A percentile compares a stretch with the other conserved stretches of the same genome.
Conservation (phyloP, 2,113 vertebrate species). For the Papio anubis region DNA sequence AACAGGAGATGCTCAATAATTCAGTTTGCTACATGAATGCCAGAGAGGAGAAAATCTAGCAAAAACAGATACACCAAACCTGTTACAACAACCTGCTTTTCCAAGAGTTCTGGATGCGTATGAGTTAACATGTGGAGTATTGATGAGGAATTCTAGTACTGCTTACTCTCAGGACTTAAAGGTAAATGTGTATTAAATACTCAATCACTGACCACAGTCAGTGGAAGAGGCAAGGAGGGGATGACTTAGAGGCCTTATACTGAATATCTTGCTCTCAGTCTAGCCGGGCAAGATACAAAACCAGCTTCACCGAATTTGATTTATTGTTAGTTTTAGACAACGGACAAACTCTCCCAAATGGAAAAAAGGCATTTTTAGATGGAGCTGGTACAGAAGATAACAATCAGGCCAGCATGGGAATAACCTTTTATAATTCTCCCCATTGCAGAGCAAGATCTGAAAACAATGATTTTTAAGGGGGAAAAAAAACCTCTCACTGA, state of each 20-base stretch:
- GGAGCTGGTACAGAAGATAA: slow-evolving; percentile 22
- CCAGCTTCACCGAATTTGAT: not conserved
- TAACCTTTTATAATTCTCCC: slow-evolving; percentile 50
- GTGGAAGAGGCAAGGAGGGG: not conserved
- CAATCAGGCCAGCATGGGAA: not conserved
- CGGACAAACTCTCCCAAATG: slow-evolving; percentile 37
- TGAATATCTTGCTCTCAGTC: not conserved
- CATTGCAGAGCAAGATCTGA: slow-evolving; percentile 45
- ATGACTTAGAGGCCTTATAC: not conserved
- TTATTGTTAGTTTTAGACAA: slow-evolving; percentile 38
- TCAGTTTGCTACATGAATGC: not conserved
- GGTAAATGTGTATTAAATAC: not conserved
- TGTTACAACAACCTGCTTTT: not conserved
- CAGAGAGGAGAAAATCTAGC: not conserved
- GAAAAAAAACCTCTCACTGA: not conserved
- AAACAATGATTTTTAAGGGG: slow-evolving; percentile 48
- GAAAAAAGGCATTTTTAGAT: not conserved
- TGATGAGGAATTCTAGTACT: not conserved
- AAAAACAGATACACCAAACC: not conserved
- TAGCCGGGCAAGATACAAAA: not conserved
- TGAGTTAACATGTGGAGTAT: not conserved
- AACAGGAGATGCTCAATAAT: not conserved
- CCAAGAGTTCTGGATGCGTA: not conserved
- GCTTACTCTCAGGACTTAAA: slow-evolving; percentile 11
- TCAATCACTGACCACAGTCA: not conserved